Evolutionary conservation across 2,888 invertebrate genomes (phyloP).

Genomic region (Troides helena): DNA sequence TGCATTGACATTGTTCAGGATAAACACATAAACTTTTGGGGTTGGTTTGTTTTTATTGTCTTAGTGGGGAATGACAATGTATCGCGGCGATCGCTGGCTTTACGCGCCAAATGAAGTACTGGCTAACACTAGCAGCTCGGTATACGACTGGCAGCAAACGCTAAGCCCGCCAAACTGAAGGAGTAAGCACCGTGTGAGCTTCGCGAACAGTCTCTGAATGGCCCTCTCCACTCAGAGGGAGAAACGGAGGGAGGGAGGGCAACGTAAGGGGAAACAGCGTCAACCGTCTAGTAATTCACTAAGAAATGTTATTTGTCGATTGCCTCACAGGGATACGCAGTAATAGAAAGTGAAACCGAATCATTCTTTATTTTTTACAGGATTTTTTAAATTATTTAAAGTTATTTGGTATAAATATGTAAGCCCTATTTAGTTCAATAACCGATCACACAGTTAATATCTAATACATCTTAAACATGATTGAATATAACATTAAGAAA

Average conservation of each 20-base stretch:
- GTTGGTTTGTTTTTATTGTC: constrained; percentile 41
- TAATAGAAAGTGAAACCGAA: constrained; percentile 63
- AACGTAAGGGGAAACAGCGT: constrained; percentile 76
- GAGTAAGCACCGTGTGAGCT: constrained; percentile 65
- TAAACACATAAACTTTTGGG: constrained; percentile 61
- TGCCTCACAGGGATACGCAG: constrained; percentile 53
- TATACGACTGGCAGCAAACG: constrained; percentile 63
- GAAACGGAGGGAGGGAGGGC: constrained; percentile 74
- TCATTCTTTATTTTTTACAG: constrained; percentile 26
- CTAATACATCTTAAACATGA: too few relatives aligned
- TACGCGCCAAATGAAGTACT: constrained; percentile 63
- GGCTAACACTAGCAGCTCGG: constrained; percentile 39
- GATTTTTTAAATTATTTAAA: background rate
- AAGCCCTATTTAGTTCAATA: too few relatives aligned
- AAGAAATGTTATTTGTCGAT: constrained; percentile 78
- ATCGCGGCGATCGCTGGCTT: constrained; percentile 47
- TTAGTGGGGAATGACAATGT: constrained; percentile 34
- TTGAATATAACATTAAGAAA: too few relatives aligned
- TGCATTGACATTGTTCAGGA: constrained; percentile 51
- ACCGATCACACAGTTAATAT: too few relatives aligned
- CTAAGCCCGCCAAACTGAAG: constrained; percentile 76
- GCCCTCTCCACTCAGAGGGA: constrained; percentile 73
- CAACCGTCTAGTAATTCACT: constrained; percentile 76
- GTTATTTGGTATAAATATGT: too few relatives aligned
- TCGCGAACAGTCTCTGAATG: constrained; percentile 76